Base-by-base conservation (phyloP, 2,797 vertebrate species). In the Eospalax fontanierii region DNA sequence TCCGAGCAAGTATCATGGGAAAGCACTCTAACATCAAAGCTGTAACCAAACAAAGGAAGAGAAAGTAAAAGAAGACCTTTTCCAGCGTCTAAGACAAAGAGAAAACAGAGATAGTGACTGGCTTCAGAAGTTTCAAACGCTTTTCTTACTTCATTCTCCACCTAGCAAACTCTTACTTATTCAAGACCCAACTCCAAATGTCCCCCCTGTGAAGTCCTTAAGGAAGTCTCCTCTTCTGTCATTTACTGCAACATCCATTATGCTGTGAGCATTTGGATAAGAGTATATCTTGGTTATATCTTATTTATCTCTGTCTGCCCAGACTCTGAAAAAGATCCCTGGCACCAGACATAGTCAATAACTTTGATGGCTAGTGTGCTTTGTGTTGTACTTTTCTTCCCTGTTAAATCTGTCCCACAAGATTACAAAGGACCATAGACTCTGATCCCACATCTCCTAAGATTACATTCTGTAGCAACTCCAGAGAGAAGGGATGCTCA, bases 71-170 rank as follows among this genome's bases (percentile, higher is more conserved):
- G 83, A 35, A 0, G 0, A 18, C 19, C 6, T 93, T 85, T 83
- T 43, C 70, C 21, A 75, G 50, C 26, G 70, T 35, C 50, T 18
- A 33, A 68, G 30, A 61, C 65, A 90, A 91, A 91, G 21, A 16
- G 38, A 87, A 86, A 3, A 50, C 16, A 88, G 21, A 79, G 12
- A 61, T 7, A 57, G 26, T 50, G 24, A 26, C 11, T 70, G n/a
- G 86, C 50, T 70, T 71, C 35, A 78, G 79, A 87, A 90, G 24
- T 63, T 79, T 70, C 35, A 59, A 90, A 78, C 9, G 28, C 80
- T 79, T 78, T 65, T 54, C 30, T 94, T 2, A 2, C 50, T 76
- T 74, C 10, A 35, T 89, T 94, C 59, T 93, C 61, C 11, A 73
- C 43, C 24, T 66, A 81, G 43, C 2, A 93, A 75, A 90, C n/a